Evolutionary conservation across 2,797 vertebrate genomes (phyloP).

Genomic region (Lithobates pipiens): DNA sequence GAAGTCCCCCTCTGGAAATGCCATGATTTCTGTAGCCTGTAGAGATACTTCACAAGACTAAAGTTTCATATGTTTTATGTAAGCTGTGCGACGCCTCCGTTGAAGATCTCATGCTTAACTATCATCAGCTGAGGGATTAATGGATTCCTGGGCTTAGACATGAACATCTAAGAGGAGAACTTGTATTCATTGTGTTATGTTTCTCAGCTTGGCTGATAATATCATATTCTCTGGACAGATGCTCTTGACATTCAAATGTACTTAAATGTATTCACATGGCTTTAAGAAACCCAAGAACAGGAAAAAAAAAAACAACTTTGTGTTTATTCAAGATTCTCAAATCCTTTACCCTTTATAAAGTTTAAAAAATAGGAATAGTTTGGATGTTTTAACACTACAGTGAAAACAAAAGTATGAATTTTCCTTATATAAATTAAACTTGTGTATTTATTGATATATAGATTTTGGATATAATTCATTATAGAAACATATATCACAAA

Average conservation of each 20-base stretch:
- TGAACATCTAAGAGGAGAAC: conserved; percentile 9
- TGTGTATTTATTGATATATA: too few species aligned
- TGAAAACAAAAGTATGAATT: too few species aligned
- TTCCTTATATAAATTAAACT: too few species aligned
- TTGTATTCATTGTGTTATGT: not conserved
- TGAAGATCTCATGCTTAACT: not conserved
- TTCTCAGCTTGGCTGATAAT: conserved; percentile 19
- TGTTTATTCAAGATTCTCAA: not conserved
- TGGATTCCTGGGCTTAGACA: conserved; percentile 16
- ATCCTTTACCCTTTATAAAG: too few species aligned
- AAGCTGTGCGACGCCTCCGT: not conserved
- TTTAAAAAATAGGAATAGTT: too few species aligned
- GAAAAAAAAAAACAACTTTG: too few species aligned
- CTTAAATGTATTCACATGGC: conserved; percentile 3
- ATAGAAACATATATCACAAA: too few species aligned
- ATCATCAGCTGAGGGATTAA: conserved; percentile 5
- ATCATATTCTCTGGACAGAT: not conserved
- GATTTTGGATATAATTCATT: too few species aligned
- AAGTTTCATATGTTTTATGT: not conserved
- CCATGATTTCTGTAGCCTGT: too few species aligned
- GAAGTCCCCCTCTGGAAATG: too few species aligned
- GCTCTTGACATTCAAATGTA: conserved; percentile 20
- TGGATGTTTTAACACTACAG: too few species aligned
- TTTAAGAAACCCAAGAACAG: not conserved
- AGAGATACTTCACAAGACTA: not conserved